A percentile compares a stretch with the other conserved stretches of the same genome.
phyloP scores from a whole-genome alignment of 2,113 vertebrate species.

The Colistium nudipinnis region DNA sequence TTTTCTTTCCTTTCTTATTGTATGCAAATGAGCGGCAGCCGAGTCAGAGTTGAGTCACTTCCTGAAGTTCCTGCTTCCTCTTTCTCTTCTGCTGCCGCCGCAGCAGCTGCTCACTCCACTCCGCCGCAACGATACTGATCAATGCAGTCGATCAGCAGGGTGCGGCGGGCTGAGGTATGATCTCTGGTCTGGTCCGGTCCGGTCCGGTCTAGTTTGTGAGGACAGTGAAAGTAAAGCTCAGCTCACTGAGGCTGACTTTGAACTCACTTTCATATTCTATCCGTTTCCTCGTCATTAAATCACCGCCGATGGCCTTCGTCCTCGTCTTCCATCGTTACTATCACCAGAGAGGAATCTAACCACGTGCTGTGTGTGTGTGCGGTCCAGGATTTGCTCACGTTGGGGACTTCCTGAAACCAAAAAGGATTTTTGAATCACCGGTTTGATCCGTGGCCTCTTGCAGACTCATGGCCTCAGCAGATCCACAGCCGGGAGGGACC shows the following conservation, averaged over 20 bases:
- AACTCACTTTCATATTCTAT: neutral
- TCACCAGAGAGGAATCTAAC: neutral
- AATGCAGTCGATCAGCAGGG: neutral
- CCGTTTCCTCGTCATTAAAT: too few species aligned
- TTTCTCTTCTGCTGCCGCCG: slow-evolving; percentile 22
- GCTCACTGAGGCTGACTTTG: too few species aligned
- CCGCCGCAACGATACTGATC: neutral
- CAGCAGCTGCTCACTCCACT: neutral
- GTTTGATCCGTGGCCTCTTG: neutral
- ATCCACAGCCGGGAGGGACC: neutral
- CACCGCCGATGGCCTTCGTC: too few species aligned
- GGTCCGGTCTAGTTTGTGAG: too few species aligned
- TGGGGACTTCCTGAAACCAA: neutral
- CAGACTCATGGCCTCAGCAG: slow-evolving; percentile 44
- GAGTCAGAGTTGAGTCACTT: slow-evolving; percentile 44
- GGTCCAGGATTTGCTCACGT: too few species aligned
- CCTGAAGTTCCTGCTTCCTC: slow-evolving; percentile 9
- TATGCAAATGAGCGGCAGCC: too few species aligned
- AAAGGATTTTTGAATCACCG: neutral
- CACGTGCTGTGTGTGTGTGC: neutral
- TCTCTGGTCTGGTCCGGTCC: too few species aligned
- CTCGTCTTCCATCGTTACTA: too few species aligned
- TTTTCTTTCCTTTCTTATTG: too few species aligned
- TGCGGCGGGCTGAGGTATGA: too few species aligned
- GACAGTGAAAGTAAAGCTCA: slow-evolving; percentile 49